Conservation (phyloP, 2,113 vertebrate genomes). For the Nipponia nippon region DNA sequence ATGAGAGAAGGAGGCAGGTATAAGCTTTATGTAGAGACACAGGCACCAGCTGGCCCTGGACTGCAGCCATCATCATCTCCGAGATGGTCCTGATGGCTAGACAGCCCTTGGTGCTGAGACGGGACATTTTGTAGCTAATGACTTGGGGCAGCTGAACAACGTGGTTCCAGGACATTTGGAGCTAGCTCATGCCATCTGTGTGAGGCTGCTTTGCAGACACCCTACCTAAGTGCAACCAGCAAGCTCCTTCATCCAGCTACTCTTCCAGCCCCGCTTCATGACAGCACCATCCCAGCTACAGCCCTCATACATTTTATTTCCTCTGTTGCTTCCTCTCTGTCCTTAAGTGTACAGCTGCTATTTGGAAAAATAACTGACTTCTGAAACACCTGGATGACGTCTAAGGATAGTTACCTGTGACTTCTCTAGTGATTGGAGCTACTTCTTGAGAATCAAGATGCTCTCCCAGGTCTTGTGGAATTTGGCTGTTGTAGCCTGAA, state of each 20-base stretch:
- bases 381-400: neutral
- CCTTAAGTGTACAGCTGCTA: neutral
- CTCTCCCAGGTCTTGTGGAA: neutral
- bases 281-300: neutral
- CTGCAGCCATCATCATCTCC: neutral
- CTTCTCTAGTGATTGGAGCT: neutral
- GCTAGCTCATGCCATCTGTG: neutral
- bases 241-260: neutral
- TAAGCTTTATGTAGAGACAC: neutral
- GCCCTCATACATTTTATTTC: neutral
- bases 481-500: neutral
- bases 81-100: rapidly evolving
- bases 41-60: neutral
- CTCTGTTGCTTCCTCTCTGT: neutral
- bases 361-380: neutral
- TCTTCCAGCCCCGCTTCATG: neutral
- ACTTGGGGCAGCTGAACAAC: neutral
- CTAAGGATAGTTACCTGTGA: neutral
- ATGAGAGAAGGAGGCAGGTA: neutral
- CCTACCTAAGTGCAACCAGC: neutral
- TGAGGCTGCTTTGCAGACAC: neutral
- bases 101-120: neutral
- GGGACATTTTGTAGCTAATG: neutral
- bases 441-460: neutral
- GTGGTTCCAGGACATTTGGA: neutral